Evolutionary conservation across 2,113 vertebrate species (phyloP), one percentile per base, ranked within the genome.

Genomic region (Syngnathus scovelli): DNA sequence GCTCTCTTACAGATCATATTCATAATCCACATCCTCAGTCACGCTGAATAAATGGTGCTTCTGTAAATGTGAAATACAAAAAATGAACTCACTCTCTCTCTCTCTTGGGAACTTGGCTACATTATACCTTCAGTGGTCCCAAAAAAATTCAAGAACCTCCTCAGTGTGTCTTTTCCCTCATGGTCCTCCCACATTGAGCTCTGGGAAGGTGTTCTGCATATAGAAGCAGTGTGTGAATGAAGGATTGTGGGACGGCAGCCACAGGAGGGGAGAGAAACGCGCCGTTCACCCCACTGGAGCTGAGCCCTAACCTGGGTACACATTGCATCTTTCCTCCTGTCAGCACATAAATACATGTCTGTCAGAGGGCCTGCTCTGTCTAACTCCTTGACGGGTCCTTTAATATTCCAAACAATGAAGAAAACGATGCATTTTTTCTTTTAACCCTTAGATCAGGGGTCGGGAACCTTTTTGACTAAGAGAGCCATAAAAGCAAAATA

Each of bases 31-130:
- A 48, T 62, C 60, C 39, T 38, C 60, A 43, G 6, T 62, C 60
- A 46, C 19, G 55, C 67, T 58, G 76, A 12, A 80, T 84, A 79
- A 80, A 82, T 78, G 70, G 63, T 64, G 75, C 83, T 78, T 81
- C 77, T 84, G 80, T 86, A 46, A 68, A 76, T 59, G 54, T 60
- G 58, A 44, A 68, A 68, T 74, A 71, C 71, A 38, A 11, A 27
- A 71, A 39, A 70, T 66, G 60, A 66, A 48, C 66, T 44, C 73
- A 71, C 67, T 71, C 68, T 58, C 63, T 8, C 38, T 36, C 54
- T 71, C 68, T 78, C 59, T 52, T 69, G 46, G 69, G 76, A 80
- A 19, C 23, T 33, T 67, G 72, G 65, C 68, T 52, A 21, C 38
- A 43, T 74, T 83, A 56, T 60, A 64, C 66, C 71, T 44, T 65